A percentile compares a stretch with the other conserved stretches of the same genome.
These are phyloP conservation scores for Centropus unirufus DNA, from an alignment of 2,113 vertebrate genomes.

Conservation along the genomic window DNA sequence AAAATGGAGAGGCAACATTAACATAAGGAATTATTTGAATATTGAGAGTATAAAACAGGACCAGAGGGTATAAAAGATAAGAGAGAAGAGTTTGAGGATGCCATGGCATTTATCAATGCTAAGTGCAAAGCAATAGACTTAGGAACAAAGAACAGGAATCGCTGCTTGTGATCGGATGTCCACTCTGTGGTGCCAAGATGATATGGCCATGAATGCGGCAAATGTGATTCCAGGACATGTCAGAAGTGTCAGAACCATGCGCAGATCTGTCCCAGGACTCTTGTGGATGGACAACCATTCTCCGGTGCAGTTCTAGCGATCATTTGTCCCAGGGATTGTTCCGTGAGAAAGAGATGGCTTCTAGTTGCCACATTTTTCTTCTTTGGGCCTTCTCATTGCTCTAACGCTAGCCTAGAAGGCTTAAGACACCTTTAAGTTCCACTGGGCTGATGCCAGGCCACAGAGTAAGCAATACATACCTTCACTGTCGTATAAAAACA, in stretches of 20 bases:
- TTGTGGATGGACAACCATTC: not conserved
- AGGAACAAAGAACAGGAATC: not conserved
- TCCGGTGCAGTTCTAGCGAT: not conserved
- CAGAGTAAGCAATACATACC: not conserved
- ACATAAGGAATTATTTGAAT: not conserved
- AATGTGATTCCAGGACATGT: not conserved
- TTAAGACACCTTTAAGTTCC: not conserved
- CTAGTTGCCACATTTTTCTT: not conserved
- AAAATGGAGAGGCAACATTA: not conserved
- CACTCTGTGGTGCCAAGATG: not conserved
- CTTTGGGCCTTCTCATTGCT: not conserved
- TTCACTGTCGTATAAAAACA: not conserved
- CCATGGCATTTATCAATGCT: not conserved
- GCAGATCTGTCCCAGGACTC: not conserved
- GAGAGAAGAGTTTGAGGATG: not conserved
- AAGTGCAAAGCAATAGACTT: not conserved
- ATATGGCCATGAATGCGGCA: not conserved
- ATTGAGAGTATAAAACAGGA: not conserved
- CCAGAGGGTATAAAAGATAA: not conserved
- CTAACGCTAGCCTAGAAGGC: not conserved
- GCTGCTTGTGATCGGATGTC: not conserved
- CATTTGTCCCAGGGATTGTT: not conserved
- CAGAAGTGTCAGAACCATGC: not conserved
- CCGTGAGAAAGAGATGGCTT: not conserved
- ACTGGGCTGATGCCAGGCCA: not conserved